Base-by-base conservation (phyloP, 2,888 invertebrate genomes). In the Baronia brevicornis region DNA sequence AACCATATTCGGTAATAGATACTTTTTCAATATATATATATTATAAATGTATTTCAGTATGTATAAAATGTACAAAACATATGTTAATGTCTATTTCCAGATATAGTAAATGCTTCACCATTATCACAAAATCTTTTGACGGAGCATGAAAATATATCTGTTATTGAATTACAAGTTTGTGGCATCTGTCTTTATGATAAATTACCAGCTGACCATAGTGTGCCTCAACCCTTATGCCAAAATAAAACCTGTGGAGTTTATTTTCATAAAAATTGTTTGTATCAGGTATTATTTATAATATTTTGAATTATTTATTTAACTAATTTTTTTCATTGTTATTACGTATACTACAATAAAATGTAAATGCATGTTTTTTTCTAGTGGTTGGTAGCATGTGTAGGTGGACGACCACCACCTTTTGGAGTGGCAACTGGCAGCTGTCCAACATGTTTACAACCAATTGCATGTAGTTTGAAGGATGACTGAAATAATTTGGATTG, bases 141-240 rank as follows among this genome's bases (percentile, higher is more conserved):
- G 2, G 11, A 30, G 19, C 21, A 12, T 13, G 26, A 18, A 6
- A 2, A n/a, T 13, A 6, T 7, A 13, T 24, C 30, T 4, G 12
- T 23, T 2, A 5, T n/a, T 1, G 20, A 28, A 5, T 21, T 28
- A 7, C 54, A 58, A 29, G 33, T 33, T 8, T 82, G 82, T 51
- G 61, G 62, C 8, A 82, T 82, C 43, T 82, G 82, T 37, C 57
- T 77, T 3, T 71, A 72, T 52, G 32, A 49, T 8, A 60, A 69
- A 28, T 39, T 77, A 23, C 63, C 64, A 3, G 65, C 60, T 23
- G 37, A 38, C 10, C 44, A 54, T 11, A 62, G 64, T 8, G 33
- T 72, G n/a, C 80, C 82, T 3, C 63, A 67, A 22, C 80, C 80
- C n/a, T 44, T 82, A 7, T 82, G 82, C 36, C 64, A 65, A 41